Evolutionary conservation across 1,140 invertebrate species (phyloP).

Genomic region (Eulimnadia texana): DNA sequence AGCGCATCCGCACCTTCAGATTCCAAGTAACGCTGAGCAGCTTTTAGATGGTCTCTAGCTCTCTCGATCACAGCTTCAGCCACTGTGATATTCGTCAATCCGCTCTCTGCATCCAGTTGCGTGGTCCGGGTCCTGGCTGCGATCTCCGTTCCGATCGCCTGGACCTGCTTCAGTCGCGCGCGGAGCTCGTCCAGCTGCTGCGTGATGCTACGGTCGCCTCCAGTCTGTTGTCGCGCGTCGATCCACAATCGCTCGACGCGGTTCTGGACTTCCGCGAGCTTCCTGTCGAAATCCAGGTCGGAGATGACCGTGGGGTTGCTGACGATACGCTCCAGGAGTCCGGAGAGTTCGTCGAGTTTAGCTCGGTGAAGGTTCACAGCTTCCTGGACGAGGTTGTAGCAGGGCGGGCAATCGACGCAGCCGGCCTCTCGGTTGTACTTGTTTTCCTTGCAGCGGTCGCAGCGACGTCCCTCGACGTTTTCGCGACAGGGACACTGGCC

Average conservation of each 20-base stretch:
- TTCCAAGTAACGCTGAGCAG: constrained; percentile 56
- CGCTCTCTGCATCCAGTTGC: constrained; percentile 41
- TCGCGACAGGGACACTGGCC: constrained; percentile 82
- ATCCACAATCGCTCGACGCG: constrained; percentile 52
- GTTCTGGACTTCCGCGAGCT: constrained; percentile 51
- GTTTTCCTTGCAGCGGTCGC: constrained; percentile 86
- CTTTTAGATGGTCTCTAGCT: constrained; percentile 49
- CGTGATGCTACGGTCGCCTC: constrained; percentile 43
- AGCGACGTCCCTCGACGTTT: constrained; percentile 79
- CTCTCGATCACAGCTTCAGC: constrained; percentile 56
- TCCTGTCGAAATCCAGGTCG: constrained; percentile 64
- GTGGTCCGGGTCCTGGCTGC: constrained; percentile 40
- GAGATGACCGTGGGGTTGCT: constrained; percentile 64
- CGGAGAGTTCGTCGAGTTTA: constrained; percentile 55
- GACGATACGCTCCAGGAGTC: constrained; percentile 48
- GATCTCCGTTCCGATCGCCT: constrained; percentile 27
- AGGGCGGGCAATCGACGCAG: constrained; percentile 77
- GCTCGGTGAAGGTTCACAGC: constrained; percentile 63
- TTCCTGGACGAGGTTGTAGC: constrained; percentile 84
- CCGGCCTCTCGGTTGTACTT: constrained; percentile 70
- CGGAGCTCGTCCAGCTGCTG: constrained; percentile 50
- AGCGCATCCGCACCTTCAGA: constrained; percentile 63
- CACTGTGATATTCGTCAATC: constrained; percentile 49
- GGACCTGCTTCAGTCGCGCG: constrained; percentile 35
- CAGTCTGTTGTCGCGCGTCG: constrained; percentile 49